Base-by-base conservation (phyloP, 2,797 vertebrate genomes). In the Urosaurus nigricauda region DNA sequence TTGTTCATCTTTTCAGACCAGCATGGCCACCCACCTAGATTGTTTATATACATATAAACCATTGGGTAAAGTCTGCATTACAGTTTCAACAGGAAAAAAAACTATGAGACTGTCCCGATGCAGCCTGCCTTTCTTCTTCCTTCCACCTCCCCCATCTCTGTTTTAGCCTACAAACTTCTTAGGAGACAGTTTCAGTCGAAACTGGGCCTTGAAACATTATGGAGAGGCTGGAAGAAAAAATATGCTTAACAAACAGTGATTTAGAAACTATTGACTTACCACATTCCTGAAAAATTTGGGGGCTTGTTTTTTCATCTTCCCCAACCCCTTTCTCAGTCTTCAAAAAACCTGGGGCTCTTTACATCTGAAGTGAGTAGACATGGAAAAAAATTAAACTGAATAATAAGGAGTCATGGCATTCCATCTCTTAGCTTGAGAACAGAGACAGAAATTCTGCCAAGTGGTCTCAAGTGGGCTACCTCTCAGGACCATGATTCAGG, bases 351-450 rank as follows among this genome's bases (percentile, higher is more conserved):
- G 53, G n/a, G 8, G 75, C 92, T 35, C 56, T 90, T 91, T 83
- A 85, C 90, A 90, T 88, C 24, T 60, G 56, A 92, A 92, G 26
- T 17, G 68, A 87, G 85, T 68, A 89, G 93, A 75, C 26, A 85
- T 53, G 21, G 26, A 35, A 24, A 60, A 40, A 12, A 35, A n/a
- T 35, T 13, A 60, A 21, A 65, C n/a, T 37, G 40, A 29, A 8
- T 68, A 68, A 90, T 1, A 5, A 90, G 73, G 70, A 91, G n/a
- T 78, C 47, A 43, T 70, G 89, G 58, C n/a, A 51, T 87, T 91
- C 47, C 74, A 68, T 73, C 8, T n/a, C 26, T 90, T 40, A 71
- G 1, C 86, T 88, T 73, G 29, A n/a, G 51, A 85, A 83, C 2
- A 83, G 58, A 6, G 29, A 68, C 82, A 87, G 43, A 29, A 79